These are phyloP conservation scores for Carduelis carduelis DNA, from an alignment of 2,797 vertebrate genomes.

Conservation along the genomic window DNA sequence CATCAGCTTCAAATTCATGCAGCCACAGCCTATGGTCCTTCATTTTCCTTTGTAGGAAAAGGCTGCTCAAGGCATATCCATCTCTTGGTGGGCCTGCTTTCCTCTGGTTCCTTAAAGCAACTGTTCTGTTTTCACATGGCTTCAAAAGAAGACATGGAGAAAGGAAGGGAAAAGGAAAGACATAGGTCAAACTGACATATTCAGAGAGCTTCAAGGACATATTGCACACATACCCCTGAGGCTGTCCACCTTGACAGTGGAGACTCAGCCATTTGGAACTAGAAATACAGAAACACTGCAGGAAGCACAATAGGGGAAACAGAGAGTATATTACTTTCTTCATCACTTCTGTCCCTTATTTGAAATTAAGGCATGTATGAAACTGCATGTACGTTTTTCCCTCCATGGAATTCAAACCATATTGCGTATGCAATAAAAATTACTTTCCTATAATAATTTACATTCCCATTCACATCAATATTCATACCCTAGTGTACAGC, in stretches of 20 bases:
- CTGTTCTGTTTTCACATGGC: not conserved
- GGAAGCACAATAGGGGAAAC: not conserved
- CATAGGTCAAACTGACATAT: not conserved
- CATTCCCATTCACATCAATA: constrained; percentile 48
- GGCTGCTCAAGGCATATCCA: not conserved
- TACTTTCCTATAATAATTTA: constrained; percentile 40
- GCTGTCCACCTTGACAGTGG: not conserved
- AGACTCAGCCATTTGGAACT: not conserved
- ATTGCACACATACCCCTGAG: not conserved
- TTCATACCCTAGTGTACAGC: constrained; percentile 19
- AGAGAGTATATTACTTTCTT: not conserved
- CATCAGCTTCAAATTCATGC: not conserved
- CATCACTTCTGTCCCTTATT: not conserved
- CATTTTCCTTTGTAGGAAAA: not conserved
- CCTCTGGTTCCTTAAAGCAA: not conserved
- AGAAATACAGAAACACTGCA: not conserved
- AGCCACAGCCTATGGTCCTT: not conserved
- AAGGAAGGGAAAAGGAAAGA: not conserved
- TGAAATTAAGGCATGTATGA: constrained; percentile 36
- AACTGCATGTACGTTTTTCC: not conserved
- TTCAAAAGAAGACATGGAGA: not conserved
- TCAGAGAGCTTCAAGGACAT: not conserved
- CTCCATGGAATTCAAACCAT: constrained; percentile 9
- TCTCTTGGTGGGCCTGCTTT: not conserved
- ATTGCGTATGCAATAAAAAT: constrained; percentile 17